Evolutionary conservation across 2,113 vertebrate genomes (phyloP).

Genomic region (Tetrax tetrax): DNA sequence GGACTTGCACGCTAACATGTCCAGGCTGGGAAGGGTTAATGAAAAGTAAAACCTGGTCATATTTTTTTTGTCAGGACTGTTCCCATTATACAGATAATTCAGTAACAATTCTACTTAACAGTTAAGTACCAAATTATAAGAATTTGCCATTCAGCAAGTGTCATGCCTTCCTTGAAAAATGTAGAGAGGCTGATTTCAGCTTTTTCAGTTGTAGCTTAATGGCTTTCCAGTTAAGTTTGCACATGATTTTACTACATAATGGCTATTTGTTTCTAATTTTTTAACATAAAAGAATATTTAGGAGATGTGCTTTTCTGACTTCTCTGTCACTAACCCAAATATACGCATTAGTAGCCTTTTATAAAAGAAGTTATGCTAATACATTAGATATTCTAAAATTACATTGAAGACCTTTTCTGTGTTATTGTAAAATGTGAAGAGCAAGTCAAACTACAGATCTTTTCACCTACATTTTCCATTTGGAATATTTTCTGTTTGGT

Average conservation of each 20-base stretch:
- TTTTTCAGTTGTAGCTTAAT: slow-evolving; percentile 61
- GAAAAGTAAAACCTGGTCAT: slow-evolving; percentile 63
- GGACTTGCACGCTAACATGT: slow-evolving; percentile 38
- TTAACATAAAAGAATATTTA: slow-evolving; percentile 37
- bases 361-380: slow-evolving; percentile 67
- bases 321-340: slow-evolving; percentile 57
- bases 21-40: slow-evolving; percentile 72
- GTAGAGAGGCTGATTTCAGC: slow-evolving; percentile 45
- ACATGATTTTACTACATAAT: slow-evolving; percentile 37
- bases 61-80: slow-evolving; percentile 61
- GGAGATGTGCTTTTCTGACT: slow-evolving; percentile 53
- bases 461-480: slow-evolving; percentile 70
- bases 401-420: slow-evolving; percentile 36
- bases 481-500: slow-evolving; percentile 71
- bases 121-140: slow-evolving; percentile 56
- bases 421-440: slow-evolving; percentile 22
- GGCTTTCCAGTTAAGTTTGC: slow-evolving; percentile 60
- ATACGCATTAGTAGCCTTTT: slow-evolving; percentile 19
- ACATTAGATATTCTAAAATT: slow-evolving; percentile 62
- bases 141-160: slow-evolving; percentile 68
- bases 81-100: slow-evolving; percentile 57
- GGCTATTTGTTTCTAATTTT: slow-evolving; percentile 51
- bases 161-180: slow-evolving; percentile 62
- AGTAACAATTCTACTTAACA: slow-evolving; percentile 63
- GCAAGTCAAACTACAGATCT: slow-evolving; percentile 42